Evolutionary conservation across 1,140 invertebrate genomes (phyloP), one percentile per base, ranked within the genome.

Genomic region (Calliopsis andreniformis): DNA sequence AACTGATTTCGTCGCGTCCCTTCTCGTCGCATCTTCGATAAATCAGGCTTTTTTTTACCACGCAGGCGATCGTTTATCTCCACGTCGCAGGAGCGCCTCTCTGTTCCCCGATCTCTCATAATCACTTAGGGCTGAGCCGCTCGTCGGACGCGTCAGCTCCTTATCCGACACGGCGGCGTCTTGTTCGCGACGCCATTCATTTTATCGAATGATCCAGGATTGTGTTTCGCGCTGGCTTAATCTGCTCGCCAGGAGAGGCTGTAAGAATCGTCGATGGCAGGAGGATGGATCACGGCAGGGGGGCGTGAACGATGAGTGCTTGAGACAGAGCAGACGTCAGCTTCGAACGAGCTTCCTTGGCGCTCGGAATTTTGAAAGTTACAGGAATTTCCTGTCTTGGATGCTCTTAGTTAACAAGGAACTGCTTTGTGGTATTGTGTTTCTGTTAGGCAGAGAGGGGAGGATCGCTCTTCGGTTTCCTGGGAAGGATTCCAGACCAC

Each of bases 1-100:
- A 66, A 61, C 47, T 39, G 55, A 76, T 78, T 66, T 59, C 39
- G 16, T 23, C 10, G 23, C 42, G 4, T 78, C 32, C 49, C 6
- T 25, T 35, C 30, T 10, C 28, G 20, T 43, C 16, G 20, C 32
- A 0, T 30, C 25, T 30, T n/a, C 14, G 30, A 64, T 64, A 49
- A 73, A 78, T 78, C 61, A 47, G 47, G 4, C n/a, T 73, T 55
- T 53, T 63, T 20, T 1, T 0, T 1, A 0, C 1, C 4, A 23
- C 6, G 51, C 51, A 6, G 16, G 14, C 5, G 10, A 10, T 49
- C 62, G 30, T 69, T 35, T 25, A 42, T 69, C 28, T 49, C 10
- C 18, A 7, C 7, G 35, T 39, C 18, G 32, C 42, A 14, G 23
- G 10, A 12, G 32, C 5, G 6, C 30, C 14, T 25, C 39, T 32